These are phyloP conservation scores for Phainopepla nitens DNA, from an alignment of 2,113 vertebrate genomes.

Conservation along the genomic window DNA sequence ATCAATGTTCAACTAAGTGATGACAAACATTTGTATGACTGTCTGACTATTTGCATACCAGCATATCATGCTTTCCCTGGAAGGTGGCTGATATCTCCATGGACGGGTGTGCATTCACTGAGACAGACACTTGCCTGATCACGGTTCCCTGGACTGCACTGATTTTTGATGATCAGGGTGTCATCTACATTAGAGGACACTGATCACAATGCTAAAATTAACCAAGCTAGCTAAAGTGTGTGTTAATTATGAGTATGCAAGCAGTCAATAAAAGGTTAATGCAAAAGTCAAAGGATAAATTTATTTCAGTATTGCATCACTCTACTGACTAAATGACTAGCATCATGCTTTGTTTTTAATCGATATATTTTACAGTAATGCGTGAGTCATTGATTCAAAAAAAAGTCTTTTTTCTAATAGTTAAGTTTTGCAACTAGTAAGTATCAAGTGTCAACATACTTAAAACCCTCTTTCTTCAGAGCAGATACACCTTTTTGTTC, in stretches of 20 bases:
- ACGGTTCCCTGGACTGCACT: constrained; percentile 9
- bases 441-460: constrained; percentile 47
- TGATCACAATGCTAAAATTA: constrained; percentile 81
- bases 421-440: constrained; percentile 62
- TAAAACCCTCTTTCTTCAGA: background rate
- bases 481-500: background rate
- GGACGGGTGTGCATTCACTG: background rate
- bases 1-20: background rate
- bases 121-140: background rate
- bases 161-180: constrained; percentile 50
- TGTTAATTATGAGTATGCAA: constrained; percentile 99
- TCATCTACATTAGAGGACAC: constrained; percentile 72
- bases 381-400: constrained; percentile 86
- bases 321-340: constrained; percentile 89
- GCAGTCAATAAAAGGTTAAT: constrained; percentile 99
- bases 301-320: constrained; percentile 96
- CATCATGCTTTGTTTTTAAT: constrained; percentile 89
- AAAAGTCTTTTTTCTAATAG: constrained; percentile 40
- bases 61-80: background rate
- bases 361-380: constrained; percentile 99
- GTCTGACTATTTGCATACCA: background rate
- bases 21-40: background rate
- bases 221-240: constrained; percentile 98
- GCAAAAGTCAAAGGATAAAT: constrained; percentile 98
- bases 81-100: background rate